Base-by-base conservation (phyloP, 2,113 vertebrate species). In the Callopanchax toddi region DNA sequence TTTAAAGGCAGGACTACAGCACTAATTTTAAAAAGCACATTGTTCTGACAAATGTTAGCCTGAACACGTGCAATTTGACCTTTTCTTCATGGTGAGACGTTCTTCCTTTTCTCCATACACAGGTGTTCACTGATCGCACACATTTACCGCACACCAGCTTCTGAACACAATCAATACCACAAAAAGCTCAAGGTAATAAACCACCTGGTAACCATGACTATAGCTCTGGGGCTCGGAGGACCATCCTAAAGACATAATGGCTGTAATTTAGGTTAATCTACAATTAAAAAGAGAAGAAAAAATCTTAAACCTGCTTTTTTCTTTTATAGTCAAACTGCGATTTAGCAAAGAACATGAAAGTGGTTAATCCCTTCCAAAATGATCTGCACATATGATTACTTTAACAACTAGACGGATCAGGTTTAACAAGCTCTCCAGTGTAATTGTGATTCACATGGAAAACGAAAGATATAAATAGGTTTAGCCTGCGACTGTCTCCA, bases 321-420 rank as follows among this genome's bases (percentile, higher is more conserved):
- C 37, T 32, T 43, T 43, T 13, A 62, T n/a, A 43, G 44, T 34
- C 12, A 12, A 54, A 54, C 48, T 67, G 23, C 56, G 40, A 48
- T 22, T 1, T 17, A 42, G 40, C 17, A 6, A 16, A 6, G 9
- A 59, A 46, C 69, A 48, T 50, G 16, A 21, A 20, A 37, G n/a
- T n/a, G n/a, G n/a, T n/a, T n/a, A n/a, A n/a, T n/a, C n/a, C n/a
- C n/a, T n/a, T n/a, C n/a, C n/a, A n/a, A n/a, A n/a, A n/a, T n/a
- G n/a, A 55, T 49, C 60, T 64, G 37, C 29, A 51, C 23, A 40
- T 46, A 55, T 22, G 5, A 68, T 64, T 69, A 60, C 11, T 50
- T 49, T 36, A 72, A 16, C 16, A 18, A 44, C 45, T 25, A 8
- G 2, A 2, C 49, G 43, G 29, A 54, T 53, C 34, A 44, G 25